Conservation (phyloP, 2,797 vertebrate genomes). For the Microctenopoma steveboyesi region DNA sequence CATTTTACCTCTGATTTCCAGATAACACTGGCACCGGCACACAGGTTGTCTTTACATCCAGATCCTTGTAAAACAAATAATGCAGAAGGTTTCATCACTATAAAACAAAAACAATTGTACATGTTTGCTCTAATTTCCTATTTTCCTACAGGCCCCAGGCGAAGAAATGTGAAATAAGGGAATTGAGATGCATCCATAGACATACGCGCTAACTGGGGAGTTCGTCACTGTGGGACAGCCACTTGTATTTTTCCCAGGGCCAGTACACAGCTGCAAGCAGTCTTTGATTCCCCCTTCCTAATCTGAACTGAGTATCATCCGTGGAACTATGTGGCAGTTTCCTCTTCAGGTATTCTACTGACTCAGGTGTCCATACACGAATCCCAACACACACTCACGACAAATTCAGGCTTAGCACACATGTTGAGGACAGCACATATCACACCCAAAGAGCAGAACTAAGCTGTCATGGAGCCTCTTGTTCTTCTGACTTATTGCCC, state of each 20-base stretch:
- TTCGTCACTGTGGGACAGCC: neutral
- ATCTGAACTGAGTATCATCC: constrained; percentile 17
- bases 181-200: neutral
- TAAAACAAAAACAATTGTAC: too few species aligned
- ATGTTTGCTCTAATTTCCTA: too few species aligned
- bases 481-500: neutral
- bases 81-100: too few species aligned
- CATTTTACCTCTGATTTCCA: too few species aligned
- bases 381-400: neutral
- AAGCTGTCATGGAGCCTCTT: neutral
- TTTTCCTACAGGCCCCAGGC: too few species aligned
- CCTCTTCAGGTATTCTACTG: constrained; percentile 2
- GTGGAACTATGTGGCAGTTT: constrained; percentile 4
- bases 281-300: constrained; percentile 8
- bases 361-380: neutral
- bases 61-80: too few species aligned
- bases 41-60: too few species aligned
- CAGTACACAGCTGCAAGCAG: constrained; percentile 6
- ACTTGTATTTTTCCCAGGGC: neutral
- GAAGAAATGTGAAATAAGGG: too few species aligned
- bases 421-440: neutral
- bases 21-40: too few species aligned
- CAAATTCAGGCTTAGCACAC: neutral
- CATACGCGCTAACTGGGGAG: too few species aligned
- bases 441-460: neutral